Evolutionary conservation across 2,888 invertebrate species (phyloP).

Genomic region (Itoplectis maculator): DNA sequence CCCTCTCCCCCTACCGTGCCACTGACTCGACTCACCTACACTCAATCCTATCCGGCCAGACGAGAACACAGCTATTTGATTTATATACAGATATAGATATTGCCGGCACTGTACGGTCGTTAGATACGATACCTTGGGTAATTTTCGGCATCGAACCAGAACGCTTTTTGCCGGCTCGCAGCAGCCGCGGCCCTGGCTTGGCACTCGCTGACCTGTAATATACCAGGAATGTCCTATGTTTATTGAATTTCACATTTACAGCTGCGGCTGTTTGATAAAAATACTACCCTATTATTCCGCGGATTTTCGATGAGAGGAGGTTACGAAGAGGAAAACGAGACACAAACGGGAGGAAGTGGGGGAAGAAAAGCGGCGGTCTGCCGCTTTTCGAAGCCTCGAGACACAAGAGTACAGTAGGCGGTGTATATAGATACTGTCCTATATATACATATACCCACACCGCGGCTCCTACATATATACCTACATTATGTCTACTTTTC

Average conservation of each 20-base stretch:
- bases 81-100: background rate
- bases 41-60: conserved; percentile 6
- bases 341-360: conserved; percentile 41
- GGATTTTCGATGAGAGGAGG: conserved; percentile 51
- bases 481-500: background rate
- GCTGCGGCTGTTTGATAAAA: background rate
- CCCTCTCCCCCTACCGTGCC: background rate
- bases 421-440: conserved; percentile 37
- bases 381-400: conserved; percentile 47
- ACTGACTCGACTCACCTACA: conserved; percentile 15
- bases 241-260: conserved; percentile 44
- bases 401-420: conserved; percentile 34
- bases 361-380: conserved; percentile 46
- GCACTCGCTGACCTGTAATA: conserved; percentile 1
- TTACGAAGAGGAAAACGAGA: conserved; percentile 53
- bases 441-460: too few relatives aligned
- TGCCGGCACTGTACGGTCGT: conserved; percentile 12
- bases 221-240: conserved; percentile 35
- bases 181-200: conserved; percentile 31
- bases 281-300: background rate
- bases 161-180: conserved; percentile 50
- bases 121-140: conserved; percentile 54
- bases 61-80: conserved; percentile 6
- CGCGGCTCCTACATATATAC: conserved; percentile 22
- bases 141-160: conserved; percentile 64